These are phyloP conservation scores for Limnephilus marmoratus DNA, from an alignment of 2,888 invertebrate species.

Conservation along the genomic window DNA sequence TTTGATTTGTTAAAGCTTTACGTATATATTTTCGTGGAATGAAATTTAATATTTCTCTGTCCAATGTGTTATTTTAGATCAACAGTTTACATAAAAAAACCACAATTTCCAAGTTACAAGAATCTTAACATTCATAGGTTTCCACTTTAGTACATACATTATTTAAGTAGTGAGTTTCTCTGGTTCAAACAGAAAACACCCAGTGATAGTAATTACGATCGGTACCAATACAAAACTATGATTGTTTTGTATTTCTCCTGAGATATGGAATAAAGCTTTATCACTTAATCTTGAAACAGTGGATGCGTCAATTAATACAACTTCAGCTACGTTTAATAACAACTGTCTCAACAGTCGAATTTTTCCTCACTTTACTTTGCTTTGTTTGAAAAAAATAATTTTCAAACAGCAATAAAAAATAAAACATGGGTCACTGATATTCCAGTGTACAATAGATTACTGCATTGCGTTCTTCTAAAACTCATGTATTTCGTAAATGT, in stretches of 20 bases:
- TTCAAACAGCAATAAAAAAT: not conserved
- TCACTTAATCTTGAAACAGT: not conserved
- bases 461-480: not conserved
- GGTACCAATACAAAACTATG: not conserved
- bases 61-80: too few relatives aligned
- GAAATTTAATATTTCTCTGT: too few relatives aligned
- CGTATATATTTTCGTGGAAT: too few relatives aligned
- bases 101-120: too few relatives aligned
- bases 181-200: not conserved
- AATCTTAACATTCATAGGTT: too few relatives aligned
- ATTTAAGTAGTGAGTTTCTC: too few relatives aligned
- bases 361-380: not conserved
- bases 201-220: not conserved
- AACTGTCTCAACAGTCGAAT: not conserved
- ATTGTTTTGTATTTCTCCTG: not conserved
- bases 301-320: not conserved
- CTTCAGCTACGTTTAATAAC: not conserved
- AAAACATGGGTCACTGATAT: not conserved
- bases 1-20: too few relatives aligned
- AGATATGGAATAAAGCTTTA: not conserved
- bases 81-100: too few relatives aligned
- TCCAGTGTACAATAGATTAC: not conserved
- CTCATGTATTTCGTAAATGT: not conserved
- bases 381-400: not conserved
- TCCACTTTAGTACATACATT: too few relatives aligned